Percentiles rank a stretch among this genome's conserved stretches.
Evolutionary conservation across 2,113 vertebrate genomes (phyloP).

Genomic region (Mandrillus leucophaeus): DNA sequence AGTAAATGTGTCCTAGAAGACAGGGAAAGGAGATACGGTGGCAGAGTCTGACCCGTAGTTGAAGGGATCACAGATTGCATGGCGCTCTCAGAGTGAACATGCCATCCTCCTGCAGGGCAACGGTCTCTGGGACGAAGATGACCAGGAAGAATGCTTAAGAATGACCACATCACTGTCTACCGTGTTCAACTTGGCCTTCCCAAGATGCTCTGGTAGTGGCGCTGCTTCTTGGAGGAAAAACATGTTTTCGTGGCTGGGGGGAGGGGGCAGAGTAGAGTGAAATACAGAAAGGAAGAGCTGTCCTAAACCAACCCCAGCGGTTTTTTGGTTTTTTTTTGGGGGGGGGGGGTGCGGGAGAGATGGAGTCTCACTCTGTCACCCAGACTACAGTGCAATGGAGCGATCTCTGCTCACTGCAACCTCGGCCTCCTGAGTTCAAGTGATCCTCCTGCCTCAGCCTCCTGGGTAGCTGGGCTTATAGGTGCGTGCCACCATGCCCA

Average conservation of each 20-base stretch:
- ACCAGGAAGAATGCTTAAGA: neutral
- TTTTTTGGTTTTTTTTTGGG: accelerated
- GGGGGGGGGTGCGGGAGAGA: too few species aligned
- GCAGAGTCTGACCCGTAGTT: neutral
- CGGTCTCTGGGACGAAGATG: neutral
- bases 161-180: neutral
- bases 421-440: too few species aligned
- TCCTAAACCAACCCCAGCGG: neutral
- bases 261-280: neutral
- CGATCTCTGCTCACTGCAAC: too few species aligned
- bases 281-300: neutral
- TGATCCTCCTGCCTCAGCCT: too few species aligned
- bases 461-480: too few species aligned
- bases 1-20: neutral
- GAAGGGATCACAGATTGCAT: neutral
- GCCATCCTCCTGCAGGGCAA: neutral
- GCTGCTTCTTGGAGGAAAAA: neutral
- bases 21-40: neutral
- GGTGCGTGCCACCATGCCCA: too few species aligned
- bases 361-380: too few species aligned
- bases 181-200: neutral
- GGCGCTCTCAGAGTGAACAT: neutral
- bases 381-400: too few species aligned
- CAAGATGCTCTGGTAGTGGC: neutral
- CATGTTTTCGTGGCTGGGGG: neutral